Conservation (phyloP, 1,140 invertebrate genomes). For the Conus ventricosus region DNA sequence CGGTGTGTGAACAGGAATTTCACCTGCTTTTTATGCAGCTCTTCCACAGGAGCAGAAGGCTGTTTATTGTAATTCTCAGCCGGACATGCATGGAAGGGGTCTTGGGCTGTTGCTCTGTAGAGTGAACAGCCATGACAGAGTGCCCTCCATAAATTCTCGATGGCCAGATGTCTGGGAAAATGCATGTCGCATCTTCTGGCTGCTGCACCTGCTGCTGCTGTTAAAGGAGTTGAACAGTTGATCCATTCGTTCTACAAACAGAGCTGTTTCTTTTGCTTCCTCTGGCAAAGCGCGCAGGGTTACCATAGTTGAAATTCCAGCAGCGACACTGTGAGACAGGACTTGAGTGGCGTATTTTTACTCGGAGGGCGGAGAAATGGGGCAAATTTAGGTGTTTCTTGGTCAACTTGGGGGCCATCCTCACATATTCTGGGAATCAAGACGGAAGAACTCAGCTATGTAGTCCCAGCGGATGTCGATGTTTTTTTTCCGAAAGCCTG, state of each 20-base stretch:
- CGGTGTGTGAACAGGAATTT: constrained; percentile 14
- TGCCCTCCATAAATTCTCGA: background rate
- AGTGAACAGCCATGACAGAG: background rate
- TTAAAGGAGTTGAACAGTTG: constrained; percentile 23
- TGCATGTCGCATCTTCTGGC: constrained; percentile 6
- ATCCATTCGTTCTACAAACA: constrained; percentile 16
- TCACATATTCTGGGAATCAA: background rate
- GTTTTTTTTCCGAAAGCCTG: background rate
- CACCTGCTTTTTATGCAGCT: background rate
- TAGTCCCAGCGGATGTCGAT: background rate
- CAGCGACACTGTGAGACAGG: constrained; percentile 15
- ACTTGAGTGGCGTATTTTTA: background rate
- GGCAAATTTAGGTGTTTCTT: background rate
- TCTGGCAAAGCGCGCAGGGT: background rate
- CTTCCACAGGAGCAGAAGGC: background rate
- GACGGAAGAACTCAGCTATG: background rate
- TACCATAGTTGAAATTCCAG: constrained; percentile 14
- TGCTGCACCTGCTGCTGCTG: background rate
- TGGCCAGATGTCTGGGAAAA: background rate
- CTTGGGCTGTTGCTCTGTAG: background rate
- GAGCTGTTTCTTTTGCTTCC: background rate
- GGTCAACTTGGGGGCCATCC: background rate
- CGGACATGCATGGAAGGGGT: background rate
- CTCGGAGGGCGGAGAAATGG: background rate
- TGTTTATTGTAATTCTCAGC: background rate